These are phyloP conservation scores for Tanaodytes sp. DNA, from an alignment of 2,888 invertebrate species.

Conservation along the genomic window DNA sequence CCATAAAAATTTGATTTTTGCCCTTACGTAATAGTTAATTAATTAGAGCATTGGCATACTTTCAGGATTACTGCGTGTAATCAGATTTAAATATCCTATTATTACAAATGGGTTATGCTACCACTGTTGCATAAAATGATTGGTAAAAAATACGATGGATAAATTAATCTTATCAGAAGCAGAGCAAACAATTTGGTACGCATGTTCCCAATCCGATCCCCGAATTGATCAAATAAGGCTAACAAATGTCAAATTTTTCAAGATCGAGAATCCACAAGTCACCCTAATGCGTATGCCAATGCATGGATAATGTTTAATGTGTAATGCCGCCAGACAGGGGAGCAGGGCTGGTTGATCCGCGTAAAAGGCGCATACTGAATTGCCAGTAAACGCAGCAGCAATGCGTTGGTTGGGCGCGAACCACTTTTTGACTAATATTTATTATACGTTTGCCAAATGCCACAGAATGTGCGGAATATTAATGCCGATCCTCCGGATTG, in stretches of 20 bases:
- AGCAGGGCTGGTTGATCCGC: conserved; percentile 1
- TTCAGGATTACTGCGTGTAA: no score
- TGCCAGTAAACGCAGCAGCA: conserved; percentile 24
- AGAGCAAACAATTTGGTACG: no score
- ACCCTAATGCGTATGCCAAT: conserved; percentile 7
- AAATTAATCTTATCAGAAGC: no score
- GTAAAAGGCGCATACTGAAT: conserved; percentile 43
- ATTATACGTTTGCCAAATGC: conserved; percentile 52
- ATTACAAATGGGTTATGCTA: no score
- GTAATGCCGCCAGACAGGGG: neutral
- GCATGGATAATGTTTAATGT: conserved; percentile 27
- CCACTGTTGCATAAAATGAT: no score
- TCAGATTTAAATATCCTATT: no score
- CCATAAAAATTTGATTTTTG: no score
- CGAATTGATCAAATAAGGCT: no score
- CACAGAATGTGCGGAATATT: conserved; percentile 54
- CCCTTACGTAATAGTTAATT: no score
- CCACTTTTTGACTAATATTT: conserved; percentile 47
- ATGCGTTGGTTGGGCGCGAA: conserved; percentile 36
- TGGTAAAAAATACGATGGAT: no score
- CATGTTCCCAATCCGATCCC: no score
- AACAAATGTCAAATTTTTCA: conserved; percentile 36
- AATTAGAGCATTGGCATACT: no score
- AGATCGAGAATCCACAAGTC: conserved; percentile 20
- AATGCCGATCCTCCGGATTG: conserved; percentile 42